A percentile compares a stretch with the other conserved stretches of the same genome.
phyloP scores from a whole-genome alignment of 2,797 vertebrate species.

The Pachyuromys duprasi region DNA sequence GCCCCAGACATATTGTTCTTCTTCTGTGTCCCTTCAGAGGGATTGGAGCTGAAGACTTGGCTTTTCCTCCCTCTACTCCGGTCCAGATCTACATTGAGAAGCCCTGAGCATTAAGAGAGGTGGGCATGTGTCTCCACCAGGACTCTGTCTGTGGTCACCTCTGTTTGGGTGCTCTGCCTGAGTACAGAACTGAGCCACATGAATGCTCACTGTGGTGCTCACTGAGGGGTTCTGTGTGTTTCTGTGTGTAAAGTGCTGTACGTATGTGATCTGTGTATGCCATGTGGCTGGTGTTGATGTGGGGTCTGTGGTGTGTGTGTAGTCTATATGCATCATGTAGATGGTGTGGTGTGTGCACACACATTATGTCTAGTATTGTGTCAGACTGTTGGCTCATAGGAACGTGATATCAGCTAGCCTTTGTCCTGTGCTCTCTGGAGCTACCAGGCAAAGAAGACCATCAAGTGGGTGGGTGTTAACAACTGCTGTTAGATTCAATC shows the following conservation, averaged over 20 bases:
- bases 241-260: neutral
- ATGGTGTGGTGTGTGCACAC: neutral
- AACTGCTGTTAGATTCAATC: fast-evolving
- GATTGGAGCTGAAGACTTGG: fast-evolving
- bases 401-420: fast-evolving
- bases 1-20: neutral
- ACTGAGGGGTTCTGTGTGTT: neutral
- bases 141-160: neutral
- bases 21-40: fast-evolving
- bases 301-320: neutral
- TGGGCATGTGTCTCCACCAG: neutral
- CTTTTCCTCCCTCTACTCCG: neutral
- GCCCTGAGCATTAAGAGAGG: too few species aligned
- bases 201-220: fast-evolving
- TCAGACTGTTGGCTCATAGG: neutral
- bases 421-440: neutral
- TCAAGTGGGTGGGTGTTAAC: neutral
- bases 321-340: neutral
- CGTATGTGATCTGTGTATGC: neutral
- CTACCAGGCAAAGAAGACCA: neutral
- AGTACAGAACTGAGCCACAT: fast-evolving
- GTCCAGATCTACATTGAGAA: fast-evolving
- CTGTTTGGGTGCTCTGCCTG: neutral
- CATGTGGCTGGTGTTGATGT: neutral
- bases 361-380: neutral